Evolutionary conservation across 1,140 invertebrate species (phyloP), one percentile per base, ranked within the genome.

Genomic region (Caenorhabditis tropicalis): DNA sequence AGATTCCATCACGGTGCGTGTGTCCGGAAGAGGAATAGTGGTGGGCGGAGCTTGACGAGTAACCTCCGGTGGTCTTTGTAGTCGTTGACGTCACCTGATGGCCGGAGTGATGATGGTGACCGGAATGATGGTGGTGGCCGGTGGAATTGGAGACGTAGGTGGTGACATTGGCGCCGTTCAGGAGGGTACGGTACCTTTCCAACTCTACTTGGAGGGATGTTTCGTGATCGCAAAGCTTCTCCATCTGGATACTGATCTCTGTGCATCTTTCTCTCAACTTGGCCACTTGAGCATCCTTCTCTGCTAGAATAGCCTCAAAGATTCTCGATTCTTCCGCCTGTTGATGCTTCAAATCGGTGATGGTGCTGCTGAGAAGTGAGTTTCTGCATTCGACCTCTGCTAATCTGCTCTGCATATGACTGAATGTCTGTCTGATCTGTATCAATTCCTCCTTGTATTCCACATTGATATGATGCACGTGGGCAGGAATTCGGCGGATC

Each of bases 191-290:
- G 79, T 81, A 81, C 10, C 79, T 46, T 33, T 51, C 79, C 19
- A 81, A 21, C 48, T 81, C 79, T 5, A 19, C 31, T 58, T 81
- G 48, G 4, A 81, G 79, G 10, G 46, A 33, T 2, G 19, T 21
- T 53, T 81, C 48, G 15, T 36, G 48, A 21, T 81, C 79, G 79
- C 79, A 81, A 9, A 81, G 51, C 48, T 51, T 58, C 21, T 81
- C 79, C 79, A 81, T 81, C 79, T 81, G 79, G 9, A 53, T 51
- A 53, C 48, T 81, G 79, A 81, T 31, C 33, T 81, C 79, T 39
- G 79, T 81, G 79, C 79, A 81, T 9, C 51, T 46, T 53, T 81
- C 79, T 21, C 48, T 51, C 15, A 81, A 21, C 9, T 81, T 31
- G 6, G 27, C 48, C 21, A 21, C 31, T 19, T 31, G 27, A n/a